phyloP scores from a whole-genome alignment of 2,113 vertebrate species.

The Pseudorectes ferrugineus region DNA sequence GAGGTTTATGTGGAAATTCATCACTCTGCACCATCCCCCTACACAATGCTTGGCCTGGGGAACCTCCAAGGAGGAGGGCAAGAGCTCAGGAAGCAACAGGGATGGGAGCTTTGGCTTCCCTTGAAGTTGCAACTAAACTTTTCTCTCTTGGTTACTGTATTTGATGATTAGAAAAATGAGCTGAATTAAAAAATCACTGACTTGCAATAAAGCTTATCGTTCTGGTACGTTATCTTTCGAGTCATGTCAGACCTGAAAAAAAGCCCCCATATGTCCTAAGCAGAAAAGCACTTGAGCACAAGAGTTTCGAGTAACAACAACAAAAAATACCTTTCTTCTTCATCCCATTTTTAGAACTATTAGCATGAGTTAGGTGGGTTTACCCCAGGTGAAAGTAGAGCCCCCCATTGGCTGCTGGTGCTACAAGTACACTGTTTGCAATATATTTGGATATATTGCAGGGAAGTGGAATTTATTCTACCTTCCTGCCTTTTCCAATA shows the following conservation, averaged over 20 bases:
- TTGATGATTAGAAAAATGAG: constrained; percentile 9
- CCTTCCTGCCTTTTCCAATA: not conserved
- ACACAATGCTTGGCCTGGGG: not conserved
- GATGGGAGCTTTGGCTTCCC: not conserved
- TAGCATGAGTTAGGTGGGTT: not conserved
- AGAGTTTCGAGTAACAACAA: not conserved
- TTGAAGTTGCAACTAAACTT: not conserved
- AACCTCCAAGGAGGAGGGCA: not conserved
- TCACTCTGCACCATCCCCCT: rapidly evolving
- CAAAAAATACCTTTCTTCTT: not conserved
- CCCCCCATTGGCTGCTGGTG: not conserved
- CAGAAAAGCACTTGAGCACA: not conserved
- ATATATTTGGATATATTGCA: not conserved
- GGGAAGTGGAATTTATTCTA: not conserved
- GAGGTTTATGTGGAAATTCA: not conserved
- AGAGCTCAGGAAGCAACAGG: not conserved
- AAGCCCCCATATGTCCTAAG: not conserved
- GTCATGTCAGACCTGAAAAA: not conserved
- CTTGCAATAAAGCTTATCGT: not conserved
- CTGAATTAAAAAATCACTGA: constrained; percentile 24
- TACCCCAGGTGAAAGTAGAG: not conserved
- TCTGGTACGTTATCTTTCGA: not conserved
- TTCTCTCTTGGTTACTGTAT: not conserved
- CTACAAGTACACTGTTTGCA: not conserved
- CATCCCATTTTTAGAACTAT: not conserved